Base-by-base conservation (phyloP, 2,888 invertebrate genomes). In the Acheta domesticus region DNA sequence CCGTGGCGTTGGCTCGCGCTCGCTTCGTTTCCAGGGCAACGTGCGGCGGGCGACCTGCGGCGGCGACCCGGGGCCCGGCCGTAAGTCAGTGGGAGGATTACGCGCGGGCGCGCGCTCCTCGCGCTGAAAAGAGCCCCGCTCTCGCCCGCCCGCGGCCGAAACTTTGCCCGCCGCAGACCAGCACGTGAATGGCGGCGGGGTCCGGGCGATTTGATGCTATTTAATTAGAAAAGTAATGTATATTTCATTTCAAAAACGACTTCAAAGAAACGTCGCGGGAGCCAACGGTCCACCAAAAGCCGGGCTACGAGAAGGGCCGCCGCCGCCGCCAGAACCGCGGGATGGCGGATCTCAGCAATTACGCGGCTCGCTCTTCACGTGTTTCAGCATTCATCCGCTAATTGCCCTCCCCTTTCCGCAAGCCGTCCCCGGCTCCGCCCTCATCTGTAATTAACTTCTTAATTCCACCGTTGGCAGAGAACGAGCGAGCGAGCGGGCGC, bases 341-440 rank as follows among this genome's bases (percentile, higher is more conserved):
- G 36, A 36, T 62, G 62, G n/a, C 62, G 62, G 62, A 62, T 62
- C 62, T 62, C 62, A 62, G 62, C 62, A 62, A 62, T 62, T 62
- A 62, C 62, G 62, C 62, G n/a, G 62, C 62, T 62, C 62, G 62
- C 62, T 62, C 62, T 62, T 62, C 62, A 62, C 62, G 62, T 62
- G 62, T 62, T 62, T 62, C 62, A n/a, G 62, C 62, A 62, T 62
- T 62, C 62, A 62, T 62, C 62, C 62, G 62, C 62, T 62, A 62
- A 62, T 62, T 62, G 62, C 62, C 62, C 14, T 14, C 62, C 62
- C 62, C n/a, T 62, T 62, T 62, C 62, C 62, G 62, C 62, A n/a
- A 14, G 62, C n/a, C 16, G 62, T 62, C 62, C 62, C n/a, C 14
- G 62, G n/a, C 62, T 62, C 62, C 62, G 62, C 62, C 62, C 62